Conservation (phyloP, 2,888 invertebrate species). For the Harpalus rufipes region DNA sequence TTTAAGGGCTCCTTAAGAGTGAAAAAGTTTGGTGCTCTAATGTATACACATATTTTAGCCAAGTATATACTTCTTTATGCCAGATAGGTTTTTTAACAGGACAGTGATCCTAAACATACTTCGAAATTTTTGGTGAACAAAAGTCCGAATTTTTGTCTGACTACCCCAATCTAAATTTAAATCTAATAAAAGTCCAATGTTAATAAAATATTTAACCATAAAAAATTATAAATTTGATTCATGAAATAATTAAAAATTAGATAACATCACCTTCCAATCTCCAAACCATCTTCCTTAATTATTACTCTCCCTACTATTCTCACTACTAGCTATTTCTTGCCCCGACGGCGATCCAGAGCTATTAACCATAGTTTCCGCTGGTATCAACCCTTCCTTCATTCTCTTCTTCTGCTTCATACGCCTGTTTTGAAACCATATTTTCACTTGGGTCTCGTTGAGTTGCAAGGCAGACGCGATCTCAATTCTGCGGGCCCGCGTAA, state of each 20-base stretch:
- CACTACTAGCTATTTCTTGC: constrained; percentile 78
- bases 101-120: too few species aligned
- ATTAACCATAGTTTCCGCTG: constrained; percentile 78
- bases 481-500: constrained; percentile 96
- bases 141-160: too few species aligned
- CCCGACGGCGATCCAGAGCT: constrained; percentile 76
- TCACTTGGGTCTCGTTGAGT: constrained; percentile 97
- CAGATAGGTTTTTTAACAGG: too few species aligned
- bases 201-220: too few species aligned
- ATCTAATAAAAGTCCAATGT: too few species aligned
- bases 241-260: not conserved
- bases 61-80: too few species aligned
- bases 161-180: too few species aligned
- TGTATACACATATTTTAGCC: too few species aligned
- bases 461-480: constrained; percentile 98
- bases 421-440: constrained; percentile 99
- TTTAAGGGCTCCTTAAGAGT: too few species aligned
- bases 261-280: not conserved
- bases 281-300: constrained; percentile 72
- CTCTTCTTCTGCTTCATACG: constrained; percentile 99
- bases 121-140: too few species aligned
- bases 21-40: too few species aligned
- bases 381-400: constrained; percentile 93
- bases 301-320: constrained; percentile 87
- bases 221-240: not conserved